phyloP scores from a whole-genome alignment of 2,888 invertebrate genomes.

The Synergus laeviventris region DNA sequence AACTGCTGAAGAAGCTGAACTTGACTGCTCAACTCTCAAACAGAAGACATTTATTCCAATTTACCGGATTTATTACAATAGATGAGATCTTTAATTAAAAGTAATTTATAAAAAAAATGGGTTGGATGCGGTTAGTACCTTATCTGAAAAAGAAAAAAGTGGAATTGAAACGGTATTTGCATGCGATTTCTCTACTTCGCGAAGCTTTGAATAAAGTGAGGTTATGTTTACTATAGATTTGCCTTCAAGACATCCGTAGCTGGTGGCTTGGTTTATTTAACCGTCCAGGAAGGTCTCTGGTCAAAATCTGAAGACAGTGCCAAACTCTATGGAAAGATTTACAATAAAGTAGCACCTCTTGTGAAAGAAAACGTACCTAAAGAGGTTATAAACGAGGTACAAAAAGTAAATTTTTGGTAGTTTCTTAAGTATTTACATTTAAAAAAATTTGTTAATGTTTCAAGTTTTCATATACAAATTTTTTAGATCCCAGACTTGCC shows the following conservation, averaged over 20 bases:
- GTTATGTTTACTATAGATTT: slow-evolving; percentile 66
- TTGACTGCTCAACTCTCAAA: too few species aligned
- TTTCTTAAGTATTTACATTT: not conserved
- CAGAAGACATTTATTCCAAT: too few species aligned
- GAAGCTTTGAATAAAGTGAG: slow-evolving; percentile 30
- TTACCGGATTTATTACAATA: not conserved
- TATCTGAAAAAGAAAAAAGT: slow-evolving; percentile 43
- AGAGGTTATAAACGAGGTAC: slow-evolving; percentile 64
- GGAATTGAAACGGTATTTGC: slow-evolving; percentile 44
- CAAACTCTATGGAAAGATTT: slow-evolving; percentile 69
- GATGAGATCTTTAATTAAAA: not conserved
- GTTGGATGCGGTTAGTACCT: slow-evolving; percentile 65
- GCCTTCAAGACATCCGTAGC: slow-evolving; percentile 68
- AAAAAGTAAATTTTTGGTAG: not conserved
- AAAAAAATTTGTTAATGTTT: too few species aligned
- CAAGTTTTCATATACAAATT: not conserved
- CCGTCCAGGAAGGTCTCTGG: slow-evolving; percentile 73
- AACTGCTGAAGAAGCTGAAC: too few species aligned
- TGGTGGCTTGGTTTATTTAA: slow-evolving; percentile 72
- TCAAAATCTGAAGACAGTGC: slow-evolving; percentile 70
- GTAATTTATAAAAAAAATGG: slow-evolving; percentile 57
- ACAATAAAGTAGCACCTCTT: slow-evolving; percentile 65
- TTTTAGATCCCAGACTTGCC: slow-evolving; percentile 43
- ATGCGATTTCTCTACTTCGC: slow-evolving; percentile 5
- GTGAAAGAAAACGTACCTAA: slow-evolving; percentile 65